Conservation (phyloP, 2,113 vertebrate genomes). For the Xiphophorus maculatus region DNA sequence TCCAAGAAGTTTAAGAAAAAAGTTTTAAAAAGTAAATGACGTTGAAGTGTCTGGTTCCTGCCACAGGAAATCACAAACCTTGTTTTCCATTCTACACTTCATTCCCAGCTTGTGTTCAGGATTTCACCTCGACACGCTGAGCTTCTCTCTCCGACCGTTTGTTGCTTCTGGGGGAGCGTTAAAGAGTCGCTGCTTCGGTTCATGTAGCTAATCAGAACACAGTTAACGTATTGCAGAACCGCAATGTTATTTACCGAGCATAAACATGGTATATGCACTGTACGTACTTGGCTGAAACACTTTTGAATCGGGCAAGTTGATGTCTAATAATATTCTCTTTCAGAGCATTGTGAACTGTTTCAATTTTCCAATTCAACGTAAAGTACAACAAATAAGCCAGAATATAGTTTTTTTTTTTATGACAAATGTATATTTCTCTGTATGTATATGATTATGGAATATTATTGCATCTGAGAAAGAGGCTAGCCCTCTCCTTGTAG, state of each 20-base stretch:
- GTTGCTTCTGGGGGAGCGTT: constrained; percentile 29
- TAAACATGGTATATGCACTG: constrained; percentile 68
- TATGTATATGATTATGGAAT: constrained; percentile 67
- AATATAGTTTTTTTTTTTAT: constrained; percentile 63
- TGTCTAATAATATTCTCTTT: constrained; percentile 66
- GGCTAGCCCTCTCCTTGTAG: constrained; percentile 58
- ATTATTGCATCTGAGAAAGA: constrained; percentile 70
- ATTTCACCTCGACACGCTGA: constrained; percentile 46
- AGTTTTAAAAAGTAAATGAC: too few relatives aligned
- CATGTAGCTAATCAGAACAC: constrained; percentile 62
- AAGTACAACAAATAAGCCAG: constrained; percentile 47
- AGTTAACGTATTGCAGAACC: constrained; percentile 58
- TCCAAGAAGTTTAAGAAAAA: background rate
- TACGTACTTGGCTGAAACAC: constrained; percentile 68
- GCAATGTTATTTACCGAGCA: constrained; percentile 70
- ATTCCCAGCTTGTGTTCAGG: background rate
- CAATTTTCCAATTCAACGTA: constrained; percentile 55
- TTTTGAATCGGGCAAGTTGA: constrained; percentile 53
- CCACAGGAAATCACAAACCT: background rate
- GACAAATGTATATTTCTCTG: constrained; percentile 68
- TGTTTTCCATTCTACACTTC: background rate
- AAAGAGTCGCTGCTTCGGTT: constrained; percentile 61
- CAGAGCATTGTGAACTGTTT: constrained; percentile 73
- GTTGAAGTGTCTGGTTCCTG: background rate
- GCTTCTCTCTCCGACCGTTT: constrained; percentile 20